Percentiles rank a stretch among this genome's conserved stretches.
phyloP scores from a whole-genome alignment of 2,797 vertebrate genomes.

The Microctenopoma steveboyesi region DNA sequence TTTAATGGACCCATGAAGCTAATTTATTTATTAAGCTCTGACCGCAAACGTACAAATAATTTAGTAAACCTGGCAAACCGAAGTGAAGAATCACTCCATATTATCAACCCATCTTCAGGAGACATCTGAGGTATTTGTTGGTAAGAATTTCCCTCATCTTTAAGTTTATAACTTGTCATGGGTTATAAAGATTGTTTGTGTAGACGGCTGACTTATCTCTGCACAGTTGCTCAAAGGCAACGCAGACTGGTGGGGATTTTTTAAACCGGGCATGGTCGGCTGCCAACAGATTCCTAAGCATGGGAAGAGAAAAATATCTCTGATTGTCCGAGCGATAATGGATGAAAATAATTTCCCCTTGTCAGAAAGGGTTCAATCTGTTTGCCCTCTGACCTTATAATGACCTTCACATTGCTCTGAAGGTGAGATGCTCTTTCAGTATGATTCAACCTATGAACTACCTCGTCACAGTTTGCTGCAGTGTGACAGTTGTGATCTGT shows the following conservation, averaged over 20 bases:
- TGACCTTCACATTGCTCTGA: not conserved
- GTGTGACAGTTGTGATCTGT: constrained; percentile 11
- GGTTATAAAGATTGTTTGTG: constrained; percentile 47
- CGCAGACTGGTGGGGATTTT: constrained; percentile 26
- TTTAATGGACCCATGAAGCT: not conserved
- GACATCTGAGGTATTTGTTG: constrained; percentile 48
- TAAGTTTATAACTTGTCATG: constrained; percentile 53
- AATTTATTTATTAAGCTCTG: constrained; percentile 8
- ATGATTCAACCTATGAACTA: not conserved
- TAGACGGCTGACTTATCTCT: constrained; percentile 41
- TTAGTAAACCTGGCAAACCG: not conserved
- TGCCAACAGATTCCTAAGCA: constrained; percentile 27
- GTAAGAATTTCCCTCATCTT: constrained; percentile 60
- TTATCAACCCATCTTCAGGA: constrained; percentile 44
- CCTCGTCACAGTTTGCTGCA: constrained; percentile 12
- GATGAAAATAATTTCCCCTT: constrained; percentile 14
- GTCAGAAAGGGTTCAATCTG: not conserved
- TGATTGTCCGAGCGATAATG: constrained; percentile 28
- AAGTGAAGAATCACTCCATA: constrained; percentile 7
- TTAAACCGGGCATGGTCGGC: not conserved
- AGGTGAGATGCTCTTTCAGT: not conserved
- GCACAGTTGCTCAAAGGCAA: constrained; percentile 14
- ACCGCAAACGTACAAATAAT: not conserved
- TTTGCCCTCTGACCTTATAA: not conserved
- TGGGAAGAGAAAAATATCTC: constrained; percentile 16